phyloP scores from a whole-genome alignment of 2,113 vertebrate genomes.

The Nematolebias whitei region DNA sequence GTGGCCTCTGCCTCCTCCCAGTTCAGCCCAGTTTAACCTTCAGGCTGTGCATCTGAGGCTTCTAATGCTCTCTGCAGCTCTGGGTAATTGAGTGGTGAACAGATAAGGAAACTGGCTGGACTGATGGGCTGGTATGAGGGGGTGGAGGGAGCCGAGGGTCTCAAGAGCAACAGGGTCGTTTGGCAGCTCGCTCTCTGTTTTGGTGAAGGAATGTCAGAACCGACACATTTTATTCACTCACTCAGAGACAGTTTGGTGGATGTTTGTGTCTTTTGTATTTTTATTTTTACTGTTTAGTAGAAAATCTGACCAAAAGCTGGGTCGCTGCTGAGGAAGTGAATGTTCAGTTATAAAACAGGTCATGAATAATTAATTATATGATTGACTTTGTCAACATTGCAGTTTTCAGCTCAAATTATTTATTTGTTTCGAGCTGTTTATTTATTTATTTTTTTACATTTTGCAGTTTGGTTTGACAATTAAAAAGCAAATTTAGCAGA shows the following conservation, averaged over 20 bases:
- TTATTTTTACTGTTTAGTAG: not conserved
- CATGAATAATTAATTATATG: slow-evolving; percentile 2
- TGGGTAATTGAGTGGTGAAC: slow-evolving; percentile 73
- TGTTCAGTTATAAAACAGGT: not conserved
- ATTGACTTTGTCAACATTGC: not conserved
- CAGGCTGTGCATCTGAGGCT: slow-evolving; percentile 65
- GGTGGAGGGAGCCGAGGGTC: slow-evolving; percentile 37
- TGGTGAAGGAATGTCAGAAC: slow-evolving; percentile 68
- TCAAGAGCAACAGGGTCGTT: slow-evolving; percentile 66
- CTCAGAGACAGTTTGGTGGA: slow-evolving; percentile 19
- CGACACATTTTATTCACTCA: slow-evolving; percentile 52
- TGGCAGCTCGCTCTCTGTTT: slow-evolving; percentile 62
- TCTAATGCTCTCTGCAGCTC: slow-evolving; percentile 61
- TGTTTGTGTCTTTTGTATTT: not conserved
- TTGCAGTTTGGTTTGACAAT: no score
- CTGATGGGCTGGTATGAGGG: slow-evolving; percentile 65
- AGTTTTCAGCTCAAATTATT: not conserved
- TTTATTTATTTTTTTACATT: no score
- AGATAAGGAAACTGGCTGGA: slow-evolving; percentile 75
- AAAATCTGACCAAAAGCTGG: not conserved
- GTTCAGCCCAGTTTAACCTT: slow-evolving; percentile 55
- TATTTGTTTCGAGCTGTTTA: no score
- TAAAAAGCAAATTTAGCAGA: not conserved
- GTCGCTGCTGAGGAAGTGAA: not conserved
- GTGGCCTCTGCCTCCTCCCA: slow-evolving; percentile 55